Evolutionary conservation across 1,140 invertebrate species (phyloP).

Genomic region (Drosophila rhopaloa): DNA sequence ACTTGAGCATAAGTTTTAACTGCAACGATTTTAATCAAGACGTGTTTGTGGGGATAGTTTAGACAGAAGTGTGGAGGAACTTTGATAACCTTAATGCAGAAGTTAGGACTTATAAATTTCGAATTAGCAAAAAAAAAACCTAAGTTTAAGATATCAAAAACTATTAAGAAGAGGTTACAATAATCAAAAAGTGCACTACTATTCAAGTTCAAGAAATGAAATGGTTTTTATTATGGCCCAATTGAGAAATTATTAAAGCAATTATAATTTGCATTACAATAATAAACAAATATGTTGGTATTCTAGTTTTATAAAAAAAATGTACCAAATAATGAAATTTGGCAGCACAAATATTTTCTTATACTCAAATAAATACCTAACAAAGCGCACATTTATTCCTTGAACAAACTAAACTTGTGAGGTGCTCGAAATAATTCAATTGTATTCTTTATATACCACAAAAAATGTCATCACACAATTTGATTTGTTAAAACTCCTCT

Average conservation of each 20-base stretch:
- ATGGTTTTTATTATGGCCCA: too few relatives aligned
- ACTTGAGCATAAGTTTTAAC: conserved; percentile 74
- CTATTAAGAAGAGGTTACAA: too few relatives aligned
- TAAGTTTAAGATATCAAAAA: too few relatives aligned
- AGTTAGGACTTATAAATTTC: neutral
- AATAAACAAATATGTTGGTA: too few relatives aligned
- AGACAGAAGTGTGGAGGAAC: neutral
- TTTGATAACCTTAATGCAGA: neutral
- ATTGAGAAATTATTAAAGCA: too few relatives aligned
- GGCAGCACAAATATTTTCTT: neutral
- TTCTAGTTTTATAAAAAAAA: too few relatives aligned
- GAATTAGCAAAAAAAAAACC: neutral
- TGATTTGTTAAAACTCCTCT: conserved; percentile 36
- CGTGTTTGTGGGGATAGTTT: conserved; percentile 16
- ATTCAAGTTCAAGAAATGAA: too few relatives aligned
- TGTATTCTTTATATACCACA: conserved; percentile 17
- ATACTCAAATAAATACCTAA: neutral
- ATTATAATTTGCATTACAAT: too few relatives aligned
- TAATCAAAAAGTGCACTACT: too few relatives aligned
- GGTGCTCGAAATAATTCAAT: conserved; percentile 22
- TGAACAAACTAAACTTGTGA: neutral
- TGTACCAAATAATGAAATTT: neutral
- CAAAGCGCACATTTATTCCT: neutral
- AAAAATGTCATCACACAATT: conserved; percentile 30
- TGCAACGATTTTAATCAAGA: conserved; percentile 62